Conservation (phyloP, 2,797 vertebrate species). For the Danio tinwini region DNA sequence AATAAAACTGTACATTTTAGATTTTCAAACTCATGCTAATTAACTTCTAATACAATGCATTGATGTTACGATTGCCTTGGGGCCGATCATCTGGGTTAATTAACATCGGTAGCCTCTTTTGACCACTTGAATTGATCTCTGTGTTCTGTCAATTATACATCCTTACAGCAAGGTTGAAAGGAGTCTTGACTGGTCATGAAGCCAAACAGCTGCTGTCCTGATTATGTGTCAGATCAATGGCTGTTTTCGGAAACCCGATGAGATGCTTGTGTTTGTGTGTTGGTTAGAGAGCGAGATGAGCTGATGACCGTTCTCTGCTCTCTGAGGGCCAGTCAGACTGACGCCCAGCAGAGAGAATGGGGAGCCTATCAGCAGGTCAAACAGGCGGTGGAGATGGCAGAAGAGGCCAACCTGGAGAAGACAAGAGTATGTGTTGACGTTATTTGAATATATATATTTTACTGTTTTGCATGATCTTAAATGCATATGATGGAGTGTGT, state of each 20-base stretch:
- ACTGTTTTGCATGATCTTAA: slow-evolving; percentile 14
- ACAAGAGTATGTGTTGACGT: slow-evolving; percentile 70
- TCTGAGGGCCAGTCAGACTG: slow-evolving; percentile 77
- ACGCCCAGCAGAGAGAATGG: slow-evolving; percentile 85
- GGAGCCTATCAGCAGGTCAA: slow-evolving; percentile 88
- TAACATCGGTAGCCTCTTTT: slow-evolving; percentile 16
- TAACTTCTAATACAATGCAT: not conserved
- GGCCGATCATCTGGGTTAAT: slow-evolving; percentile 26
- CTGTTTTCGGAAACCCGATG: slow-evolving; percentile 14
- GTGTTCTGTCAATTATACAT: slow-evolving; percentile 38
- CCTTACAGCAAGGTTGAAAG: slow-evolving; percentile 42
- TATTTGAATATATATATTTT: slow-evolving; percentile 21
- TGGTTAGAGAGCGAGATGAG: slow-evolving; percentile 89
- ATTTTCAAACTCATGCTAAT: not conserved
- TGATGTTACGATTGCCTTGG: slow-evolving; percentile 30
- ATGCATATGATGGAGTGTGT: not conserved
- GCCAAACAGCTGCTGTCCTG: slow-evolving; percentile 31
- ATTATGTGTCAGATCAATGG: slow-evolving; percentile 30
- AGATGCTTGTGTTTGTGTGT: slow-evolving; percentile 44
- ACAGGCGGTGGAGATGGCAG: slow-evolving; percentile 86
- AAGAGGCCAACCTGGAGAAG: slow-evolving; percentile 91
- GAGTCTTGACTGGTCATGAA: not conserved
- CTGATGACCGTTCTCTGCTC: slow-evolving; percentile 82
- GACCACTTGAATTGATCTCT: slow-evolving; percentile 36
- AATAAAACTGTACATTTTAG: not conserved